Conservation (phyloP, 2,113 vertebrate species). For the Tupaia chinensis region DNA sequence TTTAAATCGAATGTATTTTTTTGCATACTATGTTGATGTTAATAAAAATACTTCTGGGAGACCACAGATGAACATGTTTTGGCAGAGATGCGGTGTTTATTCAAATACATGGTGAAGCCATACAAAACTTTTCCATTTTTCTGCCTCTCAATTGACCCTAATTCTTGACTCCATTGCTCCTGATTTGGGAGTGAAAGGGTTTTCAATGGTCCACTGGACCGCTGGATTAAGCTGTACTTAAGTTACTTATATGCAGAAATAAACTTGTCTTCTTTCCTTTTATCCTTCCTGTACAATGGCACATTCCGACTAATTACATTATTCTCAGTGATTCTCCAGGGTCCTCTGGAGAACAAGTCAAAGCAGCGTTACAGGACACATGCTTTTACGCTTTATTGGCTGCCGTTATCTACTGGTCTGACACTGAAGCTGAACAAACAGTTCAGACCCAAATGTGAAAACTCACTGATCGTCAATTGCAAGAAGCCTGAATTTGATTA, state of each 20-base stretch:
- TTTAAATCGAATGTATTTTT: slow-evolving; percentile 47
- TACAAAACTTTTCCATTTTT: slow-evolving; percentile 64
- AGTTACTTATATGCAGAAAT: slow-evolving; percentile 78
- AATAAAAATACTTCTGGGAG: slow-evolving; percentile 28
- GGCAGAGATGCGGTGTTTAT: slow-evolving; percentile 69
- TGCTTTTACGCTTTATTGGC: slow-evolving; percentile 77
- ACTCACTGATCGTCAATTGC: neutral
- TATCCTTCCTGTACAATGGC: slow-evolving; percentile 68
- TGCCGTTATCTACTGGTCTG: slow-evolving; percentile 45
- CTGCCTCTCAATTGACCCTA: slow-evolving; percentile 53
- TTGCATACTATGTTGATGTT: neutral
- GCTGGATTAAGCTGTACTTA: slow-evolving; percentile 71
- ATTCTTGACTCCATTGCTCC: slow-evolving; percentile 53
- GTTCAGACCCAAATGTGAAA: slow-evolving; percentile 48
- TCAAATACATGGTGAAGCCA: slow-evolving; percentile 63
- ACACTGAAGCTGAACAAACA: slow-evolving; percentile 74
- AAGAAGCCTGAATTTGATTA: slow-evolving; percentile 68
- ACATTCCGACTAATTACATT: slow-evolving; percentile 79
- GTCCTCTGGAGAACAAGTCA: slow-evolving; percentile 70
- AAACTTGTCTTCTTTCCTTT: slow-evolving; percentile 74
- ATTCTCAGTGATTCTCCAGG: slow-evolving; percentile 78
- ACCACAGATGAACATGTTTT: slow-evolving; percentile 46
- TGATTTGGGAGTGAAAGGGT: slow-evolving; percentile 23
- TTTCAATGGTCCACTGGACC: neutral
- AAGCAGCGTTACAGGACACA: slow-evolving; percentile 62